Conservation (phyloP, 2,797 vertebrate genomes). For the Sardinella longiceps region DNA sequence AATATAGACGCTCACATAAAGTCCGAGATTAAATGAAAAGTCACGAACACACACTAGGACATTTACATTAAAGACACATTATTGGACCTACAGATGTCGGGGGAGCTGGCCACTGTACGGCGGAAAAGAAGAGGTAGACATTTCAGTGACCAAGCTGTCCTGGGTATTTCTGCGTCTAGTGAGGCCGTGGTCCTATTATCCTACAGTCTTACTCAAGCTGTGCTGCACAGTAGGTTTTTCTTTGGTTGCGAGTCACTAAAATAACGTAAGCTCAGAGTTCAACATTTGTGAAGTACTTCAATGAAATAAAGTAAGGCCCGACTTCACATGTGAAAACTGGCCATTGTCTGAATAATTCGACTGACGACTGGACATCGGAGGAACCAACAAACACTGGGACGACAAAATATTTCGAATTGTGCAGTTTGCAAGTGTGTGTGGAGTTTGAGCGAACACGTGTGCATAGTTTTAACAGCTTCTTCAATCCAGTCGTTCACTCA, state of each 20-base stretch:
- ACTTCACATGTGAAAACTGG: background rate
- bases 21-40: background rate
- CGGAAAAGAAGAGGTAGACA: background rate
- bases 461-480: background rate
- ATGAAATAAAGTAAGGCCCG: background rate
- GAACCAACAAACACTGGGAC: background rate
- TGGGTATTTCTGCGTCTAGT: background rate
- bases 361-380: background rate
- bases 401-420: background rate
- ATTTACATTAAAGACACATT: background rate
- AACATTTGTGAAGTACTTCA: too few species aligned
- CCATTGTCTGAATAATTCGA: background rate
- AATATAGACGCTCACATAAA: background rate
- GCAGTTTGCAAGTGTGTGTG: background rate
- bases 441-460: background rate
- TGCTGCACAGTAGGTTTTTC: background rate
- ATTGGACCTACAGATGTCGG: background rate
- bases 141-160: background rate
- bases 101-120: background rate
- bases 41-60: background rate
- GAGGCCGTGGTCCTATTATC: background rate
- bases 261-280: background rate
- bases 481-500: background rate
- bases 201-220: slow-evolving; percentile 2
- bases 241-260: background rate